Evolutionary conservation across 2,113 vertebrate species (phyloP), one percentile per base, ranked within the genome.

Genomic region (Rutilus rutilus): DNA sequence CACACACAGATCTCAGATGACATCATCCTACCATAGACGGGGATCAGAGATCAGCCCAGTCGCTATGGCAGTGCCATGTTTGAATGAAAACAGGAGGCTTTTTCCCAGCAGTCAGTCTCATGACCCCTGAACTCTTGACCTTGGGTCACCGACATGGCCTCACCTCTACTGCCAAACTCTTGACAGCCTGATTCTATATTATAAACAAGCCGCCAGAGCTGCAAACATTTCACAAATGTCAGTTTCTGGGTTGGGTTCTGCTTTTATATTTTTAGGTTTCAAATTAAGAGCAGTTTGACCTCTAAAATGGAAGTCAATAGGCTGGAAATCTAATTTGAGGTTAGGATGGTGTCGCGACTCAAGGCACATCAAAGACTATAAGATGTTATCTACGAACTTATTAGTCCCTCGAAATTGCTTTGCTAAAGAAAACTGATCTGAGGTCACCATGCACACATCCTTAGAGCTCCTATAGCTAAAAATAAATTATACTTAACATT

Each of bases 1-100:
- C 52, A 54, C 67, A 42, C 17, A 36, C 50, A 88, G 17, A 74
- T 83, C 21, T 85, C 73, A 67, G 60, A 25, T 84, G 47, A 84
- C 23, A 86, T 77, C 47, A 62, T 7, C 69, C 57, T 36, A 47
- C n/a, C 25, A 69, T 42, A 59, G 64, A 74, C 27, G 54, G 33
- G 19, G 78, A 79, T 85, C 87, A 81, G 52, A 86, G 86, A 82
- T 76, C 71, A 82, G 10, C 4, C 25, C 62, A 27, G 82, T 87
- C 62, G 30, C 62, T 54, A 74, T 78, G 86, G 85, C 50, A 59
- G 76, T 76, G 52, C 83, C 83, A 87, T 47, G 79, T 88, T 90
- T 90, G 81, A 90, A 84, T 88, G 86, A 90, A 88, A 83, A 89
- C 87, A 87, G 85, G 54, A 85, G 85, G 82, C 82, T 87, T 80